Evolutionary conservation across 2,113 vertebrate species (phyloP), one percentile per base, ranked within the genome.

Genomic region (Macquaria ambigua): DNA sequence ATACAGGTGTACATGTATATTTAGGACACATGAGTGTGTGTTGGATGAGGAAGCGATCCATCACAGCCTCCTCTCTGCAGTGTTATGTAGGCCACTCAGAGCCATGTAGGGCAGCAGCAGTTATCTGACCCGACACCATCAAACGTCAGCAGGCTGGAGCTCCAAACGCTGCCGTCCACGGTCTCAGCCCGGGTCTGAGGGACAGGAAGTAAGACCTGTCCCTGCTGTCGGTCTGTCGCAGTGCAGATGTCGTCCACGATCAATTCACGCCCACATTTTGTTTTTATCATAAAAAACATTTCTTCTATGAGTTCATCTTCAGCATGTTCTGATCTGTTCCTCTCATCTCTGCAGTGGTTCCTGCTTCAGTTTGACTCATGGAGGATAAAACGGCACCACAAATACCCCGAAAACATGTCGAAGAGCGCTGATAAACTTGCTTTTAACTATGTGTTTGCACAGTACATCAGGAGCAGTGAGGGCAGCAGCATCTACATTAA

Each of bases 31-130:
- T 67, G 15, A 46, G 74, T 77, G 82, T 67, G 82, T 69, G 70
- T 50, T 69, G 56, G 5, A 25, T 0, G 46, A 82, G 73, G 39
- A 21, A 41, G 53, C 71, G 77, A 81, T 90, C 82, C 88, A 77
- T 90, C 84, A 81, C 66, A 12, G 9, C 56, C 74, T 69, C 52
- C 66, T 76, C 85, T 77, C 90, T 50, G 90, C 76, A 85, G 83
- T 16, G 6, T 20, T 66, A 92, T 86, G 73, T 92, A 90, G 92
- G 92, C 53, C 92, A 79, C 75, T 28, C 20, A 1, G 66, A 81
- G 28, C 48, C 84, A 90, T 83, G 79, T 88, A 78, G 89, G 89
- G 2, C 90, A 71, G 89, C 79, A 73, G 79, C 90, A 69, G 58
- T 6, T 16, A 59, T 77, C 77, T 83, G 83, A 88, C 85, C 92